Evolutionary conservation across 2,797 vertebrate genomes (phyloP).

Genomic region (Gymnothorax javanicus): DNA sequence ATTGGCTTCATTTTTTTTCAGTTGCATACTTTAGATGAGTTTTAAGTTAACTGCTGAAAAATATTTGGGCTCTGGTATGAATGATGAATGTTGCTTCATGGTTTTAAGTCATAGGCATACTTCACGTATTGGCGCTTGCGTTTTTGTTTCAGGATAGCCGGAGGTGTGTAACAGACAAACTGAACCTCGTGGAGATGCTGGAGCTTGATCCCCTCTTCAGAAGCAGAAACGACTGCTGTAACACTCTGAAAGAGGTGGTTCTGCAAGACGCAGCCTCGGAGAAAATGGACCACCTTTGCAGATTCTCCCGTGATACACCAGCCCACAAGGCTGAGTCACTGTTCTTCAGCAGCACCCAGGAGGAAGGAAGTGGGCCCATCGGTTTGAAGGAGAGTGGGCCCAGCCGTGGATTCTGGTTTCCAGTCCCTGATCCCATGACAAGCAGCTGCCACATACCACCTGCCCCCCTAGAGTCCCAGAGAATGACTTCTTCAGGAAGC

Average conservation of each 20-base stretch:
- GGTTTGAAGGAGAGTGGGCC: constrained; percentile 7
- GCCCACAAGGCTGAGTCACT: neutral
- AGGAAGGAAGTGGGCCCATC: neutral
- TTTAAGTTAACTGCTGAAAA: neutral
- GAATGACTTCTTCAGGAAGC: constrained; percentile 19
- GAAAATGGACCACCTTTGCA: neutral
- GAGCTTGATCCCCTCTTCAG: neutral
- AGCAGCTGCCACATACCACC: constrained; percentile 7
- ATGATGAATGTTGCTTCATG: neutral
- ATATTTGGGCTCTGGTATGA: neutral
- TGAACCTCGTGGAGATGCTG: constrained; percentile 5
- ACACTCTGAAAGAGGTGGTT: constrained; percentile 6
- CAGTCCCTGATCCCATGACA: neutral
- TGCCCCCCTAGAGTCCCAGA: constrained; percentile 41
- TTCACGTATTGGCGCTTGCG: neutral
- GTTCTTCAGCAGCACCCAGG: constrained; percentile 16
- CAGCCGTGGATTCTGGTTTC: neutral
- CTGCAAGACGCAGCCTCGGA: neutral
- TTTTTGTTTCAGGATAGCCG: constrained; percentile 23
- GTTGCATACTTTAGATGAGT: no score
- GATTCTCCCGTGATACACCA: neutral
- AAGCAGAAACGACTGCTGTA: constrained; percentile 8
- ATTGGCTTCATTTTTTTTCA: neutral
- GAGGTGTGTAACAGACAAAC: constrained; percentile 15
- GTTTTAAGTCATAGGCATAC: neutral